These are phyloP conservation scores for Cynodonichthys magdalenae DNA, from an alignment of 2,797 vertebrate species.

Conservation along the genomic window DNA sequence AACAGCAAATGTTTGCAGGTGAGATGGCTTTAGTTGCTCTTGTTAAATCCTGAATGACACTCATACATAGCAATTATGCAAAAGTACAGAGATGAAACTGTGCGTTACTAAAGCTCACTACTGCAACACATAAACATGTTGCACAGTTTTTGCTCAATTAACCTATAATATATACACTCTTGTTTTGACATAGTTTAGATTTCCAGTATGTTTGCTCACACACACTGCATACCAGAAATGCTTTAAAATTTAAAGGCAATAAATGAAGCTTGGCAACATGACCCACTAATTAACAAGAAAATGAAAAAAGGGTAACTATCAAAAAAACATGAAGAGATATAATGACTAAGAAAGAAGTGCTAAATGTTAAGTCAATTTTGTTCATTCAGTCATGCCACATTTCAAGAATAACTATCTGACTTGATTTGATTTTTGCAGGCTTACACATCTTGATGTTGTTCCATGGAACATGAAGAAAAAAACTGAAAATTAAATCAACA, in stretches of 20 bases:
- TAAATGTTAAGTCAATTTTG: too few relatives aligned
- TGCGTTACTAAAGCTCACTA: conserved; percentile 14
- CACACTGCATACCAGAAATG: not conserved
- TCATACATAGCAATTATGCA: conserved; percentile 29
- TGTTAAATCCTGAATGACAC: conserved; percentile 16
- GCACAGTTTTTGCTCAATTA: conserved; percentile 24
- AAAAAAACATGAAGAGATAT: conserved; percentile 1
- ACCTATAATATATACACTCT: conserved; percentile 16
- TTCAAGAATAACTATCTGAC: too few relatives aligned
- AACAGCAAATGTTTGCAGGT: conserved; percentile 22
- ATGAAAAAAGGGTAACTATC: conserved; percentile 2
- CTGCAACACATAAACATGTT: conserved; percentile 21
- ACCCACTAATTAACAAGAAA: conserved; percentile 9
- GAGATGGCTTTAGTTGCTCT: conserved; percentile 17
- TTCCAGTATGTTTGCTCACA: conserved; percentile 1
- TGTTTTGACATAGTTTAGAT: conserved; percentile 19
- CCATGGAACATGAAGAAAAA: too few relatives aligned
- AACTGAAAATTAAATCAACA: too few relatives aligned
- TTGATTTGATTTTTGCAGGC: too few relatives aligned
- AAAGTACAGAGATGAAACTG: conserved; percentile 24
- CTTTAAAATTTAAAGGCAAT: conserved; percentile 22
- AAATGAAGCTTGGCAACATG: conserved; percentile 9
- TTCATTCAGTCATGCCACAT: too few relatives aligned
- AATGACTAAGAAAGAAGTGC: not conserved
- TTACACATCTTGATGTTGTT: too few relatives aligned